Evolutionary conservation across 2,888 invertebrate genomes (phyloP).

Genomic region (Eutolmus rufibarbis): DNA sequence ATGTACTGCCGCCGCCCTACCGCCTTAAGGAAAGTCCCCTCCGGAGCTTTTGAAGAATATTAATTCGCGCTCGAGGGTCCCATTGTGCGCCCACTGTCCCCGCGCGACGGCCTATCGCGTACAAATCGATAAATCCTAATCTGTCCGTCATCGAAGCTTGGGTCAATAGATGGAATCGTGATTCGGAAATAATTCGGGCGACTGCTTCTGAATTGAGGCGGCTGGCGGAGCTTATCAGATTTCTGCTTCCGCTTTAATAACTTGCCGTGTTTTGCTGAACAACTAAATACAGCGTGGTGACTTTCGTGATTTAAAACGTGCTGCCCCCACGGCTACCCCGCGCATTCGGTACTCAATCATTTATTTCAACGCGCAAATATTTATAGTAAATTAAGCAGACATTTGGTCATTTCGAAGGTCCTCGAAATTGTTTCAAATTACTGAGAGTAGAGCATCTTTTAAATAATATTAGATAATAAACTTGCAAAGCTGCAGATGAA

Average conservation of each 20-base stretch:
- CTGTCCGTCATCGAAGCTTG: conserved; percentile 13
- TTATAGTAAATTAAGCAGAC: neutral
- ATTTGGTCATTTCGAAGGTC: neutral
- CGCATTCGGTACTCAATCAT: neutral
- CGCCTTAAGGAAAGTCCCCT: neutral
- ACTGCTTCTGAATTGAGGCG: conserved; percentile 24
- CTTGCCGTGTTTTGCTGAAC: neutral
- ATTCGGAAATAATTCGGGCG: conserved; percentile 29
- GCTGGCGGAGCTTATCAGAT: neutral
- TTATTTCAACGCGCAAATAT: neutral
- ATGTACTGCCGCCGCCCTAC: neutral
- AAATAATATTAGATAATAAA: neutral
- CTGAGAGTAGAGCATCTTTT: neutral
- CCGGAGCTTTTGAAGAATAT: neutral
- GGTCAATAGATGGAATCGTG: conserved; percentile 32
- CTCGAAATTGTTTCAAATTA: neutral
- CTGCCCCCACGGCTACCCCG: neutral
- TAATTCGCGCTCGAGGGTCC: neutral
- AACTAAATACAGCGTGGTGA: neutral
- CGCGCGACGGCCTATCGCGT: neutral
- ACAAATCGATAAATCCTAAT: conserved; percentile 38
- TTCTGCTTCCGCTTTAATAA: neutral
- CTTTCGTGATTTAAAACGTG: neutral
- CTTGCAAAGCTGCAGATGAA: neutral
- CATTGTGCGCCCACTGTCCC: neutral